These are phyloP conservation scores for Brotogeris chrysoptera DNA, from an alignment of 2,797 vertebrate species.

Conservation along the genomic window DNA sequence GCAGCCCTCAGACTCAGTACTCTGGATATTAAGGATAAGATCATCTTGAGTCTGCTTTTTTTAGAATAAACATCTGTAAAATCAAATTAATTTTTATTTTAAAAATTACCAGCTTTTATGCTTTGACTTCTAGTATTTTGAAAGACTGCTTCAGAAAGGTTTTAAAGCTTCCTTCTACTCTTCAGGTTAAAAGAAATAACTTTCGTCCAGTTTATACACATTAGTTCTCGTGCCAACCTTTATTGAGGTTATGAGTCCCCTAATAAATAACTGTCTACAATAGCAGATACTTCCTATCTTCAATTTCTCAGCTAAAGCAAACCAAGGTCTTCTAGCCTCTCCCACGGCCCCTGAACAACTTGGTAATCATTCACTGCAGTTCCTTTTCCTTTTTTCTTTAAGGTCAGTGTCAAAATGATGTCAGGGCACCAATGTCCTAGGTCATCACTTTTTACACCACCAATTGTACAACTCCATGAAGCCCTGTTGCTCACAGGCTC, in stretches of 20 bases:
- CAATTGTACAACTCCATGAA: accelerated
- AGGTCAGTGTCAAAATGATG: background rate
- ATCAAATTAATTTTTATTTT: accelerated
- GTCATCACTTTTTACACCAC: accelerated
- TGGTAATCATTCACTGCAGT: accelerated
- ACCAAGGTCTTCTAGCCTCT: background rate
- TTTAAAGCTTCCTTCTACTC: background rate
- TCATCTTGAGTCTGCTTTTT: background rate
- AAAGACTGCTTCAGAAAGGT: background rate
- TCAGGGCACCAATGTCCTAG: background rate
- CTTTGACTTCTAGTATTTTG: background rate
- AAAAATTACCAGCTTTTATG: background rate
- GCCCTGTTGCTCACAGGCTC: background rate
- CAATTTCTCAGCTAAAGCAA: background rate
- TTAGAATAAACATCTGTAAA: background rate
- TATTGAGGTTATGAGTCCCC: background rate
- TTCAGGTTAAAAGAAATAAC: background rate
- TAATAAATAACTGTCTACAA: background rate
- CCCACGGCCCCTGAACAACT: no score
- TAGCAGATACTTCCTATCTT: background rate
- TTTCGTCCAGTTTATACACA: background rate
- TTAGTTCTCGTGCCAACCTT: background rate
- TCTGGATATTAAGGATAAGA: background rate
- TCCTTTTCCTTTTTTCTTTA: background rate
- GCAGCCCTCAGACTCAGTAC: background rate